A percentile compares a stretch with the other conserved stretches of the same genome.
phyloP scores from a whole-genome alignment of 2,888 invertebrate species.

The Ypsolopha scabrella region DNA sequence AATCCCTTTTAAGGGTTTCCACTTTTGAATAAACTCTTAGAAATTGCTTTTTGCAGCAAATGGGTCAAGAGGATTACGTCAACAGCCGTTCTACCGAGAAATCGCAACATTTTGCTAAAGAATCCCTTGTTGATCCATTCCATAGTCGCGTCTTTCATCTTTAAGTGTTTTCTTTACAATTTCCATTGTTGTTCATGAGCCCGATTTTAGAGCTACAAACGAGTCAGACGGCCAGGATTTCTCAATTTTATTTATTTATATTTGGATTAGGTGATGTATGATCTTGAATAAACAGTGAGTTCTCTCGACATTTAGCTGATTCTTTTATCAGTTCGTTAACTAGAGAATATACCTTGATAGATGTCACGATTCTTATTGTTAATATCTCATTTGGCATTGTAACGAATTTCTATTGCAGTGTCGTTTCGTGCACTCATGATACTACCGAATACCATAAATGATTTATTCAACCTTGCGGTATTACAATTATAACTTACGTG shows the following conservation, averaged over 20 bases:
- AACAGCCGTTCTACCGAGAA: too few species aligned
- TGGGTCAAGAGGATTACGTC: too few species aligned
- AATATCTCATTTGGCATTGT: constrained; percentile 19
- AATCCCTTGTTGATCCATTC: constrained; percentile 6
- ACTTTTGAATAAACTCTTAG: too few species aligned
- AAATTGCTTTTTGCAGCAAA: too few species aligned
- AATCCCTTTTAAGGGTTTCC: background rate
- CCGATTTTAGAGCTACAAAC: constrained; percentile 21
- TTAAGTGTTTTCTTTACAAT: constrained; percentile 42
- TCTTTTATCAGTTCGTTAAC: constrained; percentile 39
- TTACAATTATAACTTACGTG: background rate
- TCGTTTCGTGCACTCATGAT: constrained; percentile 19
- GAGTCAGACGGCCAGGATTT: constrained; percentile 21
- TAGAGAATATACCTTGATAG: constrained; percentile 24
- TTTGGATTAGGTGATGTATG: constrained; percentile 31
- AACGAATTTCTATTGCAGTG: constrained; percentile 21
- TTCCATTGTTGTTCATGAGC: constrained; percentile 48
- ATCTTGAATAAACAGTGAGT: constrained; percentile 32
- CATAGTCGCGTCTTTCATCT: constrained; percentile 23
- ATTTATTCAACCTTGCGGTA: constrained; percentile 15
- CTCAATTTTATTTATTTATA: constrained; percentile 39
- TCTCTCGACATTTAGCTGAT: constrained; percentile 29
- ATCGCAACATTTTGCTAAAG: background rate
- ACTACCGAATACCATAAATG: constrained; percentile 21
- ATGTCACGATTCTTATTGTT: constrained; percentile 37